Conservation (phyloP, 2,113 vertebrate genomes). For the Entomyzon cyanotis region DNA sequence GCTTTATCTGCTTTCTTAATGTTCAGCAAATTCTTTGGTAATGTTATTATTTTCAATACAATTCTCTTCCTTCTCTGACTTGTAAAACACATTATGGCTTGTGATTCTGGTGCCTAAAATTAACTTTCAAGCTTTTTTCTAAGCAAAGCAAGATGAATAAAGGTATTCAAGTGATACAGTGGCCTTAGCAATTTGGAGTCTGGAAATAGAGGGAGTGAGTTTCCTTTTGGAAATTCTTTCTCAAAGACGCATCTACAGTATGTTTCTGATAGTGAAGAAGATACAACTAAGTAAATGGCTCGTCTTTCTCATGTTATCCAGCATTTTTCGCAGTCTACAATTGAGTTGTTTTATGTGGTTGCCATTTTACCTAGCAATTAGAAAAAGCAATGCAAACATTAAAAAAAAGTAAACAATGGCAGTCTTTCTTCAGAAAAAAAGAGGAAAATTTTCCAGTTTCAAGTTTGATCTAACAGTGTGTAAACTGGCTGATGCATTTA, state of each 20-base stretch:
- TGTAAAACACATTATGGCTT: not conserved
- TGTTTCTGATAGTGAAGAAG: not conserved
- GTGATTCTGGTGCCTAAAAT: not conserved
- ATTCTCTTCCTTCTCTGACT: not conserved
- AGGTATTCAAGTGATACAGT: not conserved
- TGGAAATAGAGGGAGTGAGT: not conserved
- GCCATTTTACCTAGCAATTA: not conserved
- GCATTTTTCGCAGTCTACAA: not conserved
- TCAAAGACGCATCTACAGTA: not conserved
- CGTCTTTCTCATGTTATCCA: not conserved
- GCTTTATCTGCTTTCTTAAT: not conserved
- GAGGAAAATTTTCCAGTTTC: not conserved
- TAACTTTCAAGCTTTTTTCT: not conserved
- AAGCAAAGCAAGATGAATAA: not conserved
- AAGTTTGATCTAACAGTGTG: not conserved
- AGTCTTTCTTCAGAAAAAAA: not conserved
- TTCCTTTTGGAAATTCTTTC: not conserved
- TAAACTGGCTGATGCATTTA: not conserved
- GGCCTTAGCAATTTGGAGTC: not conserved
- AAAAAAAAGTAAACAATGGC: not conserved
- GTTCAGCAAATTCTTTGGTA: not conserved
- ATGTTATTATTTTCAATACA: not conserved
- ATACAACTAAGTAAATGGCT: not conserved
- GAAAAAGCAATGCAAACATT: not conserved
- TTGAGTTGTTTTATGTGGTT: not conserved